phyloP scores from a whole-genome alignment of 2,888 invertebrate species.

The Ophioninae sp. region DNA sequence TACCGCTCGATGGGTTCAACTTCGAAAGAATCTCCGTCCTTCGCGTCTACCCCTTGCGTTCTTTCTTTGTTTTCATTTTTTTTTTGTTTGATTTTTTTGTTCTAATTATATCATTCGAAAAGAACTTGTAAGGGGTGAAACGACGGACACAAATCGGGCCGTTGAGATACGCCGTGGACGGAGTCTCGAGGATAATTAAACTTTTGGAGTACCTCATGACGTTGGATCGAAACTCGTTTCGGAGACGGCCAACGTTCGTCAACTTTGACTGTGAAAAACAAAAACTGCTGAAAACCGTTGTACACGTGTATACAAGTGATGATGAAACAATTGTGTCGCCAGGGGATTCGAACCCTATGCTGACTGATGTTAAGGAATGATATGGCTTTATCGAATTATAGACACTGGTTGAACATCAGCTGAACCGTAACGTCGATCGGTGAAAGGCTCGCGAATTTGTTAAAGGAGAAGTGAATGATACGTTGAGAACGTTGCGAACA shows the following conservation, averaged over 20 bases:
- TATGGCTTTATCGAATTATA: neutral
- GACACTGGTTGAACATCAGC: neutral
- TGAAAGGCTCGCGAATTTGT: neutral
- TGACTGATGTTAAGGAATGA: neutral
- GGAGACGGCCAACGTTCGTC: conserved; percentile 34
- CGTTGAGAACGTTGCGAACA: neutral
- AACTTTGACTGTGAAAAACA: conserved; percentile 30
- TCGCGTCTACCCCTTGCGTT: neutral
- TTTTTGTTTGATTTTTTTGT: no score
- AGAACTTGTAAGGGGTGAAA: conserved; percentile 8
- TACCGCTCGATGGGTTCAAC: neutral
- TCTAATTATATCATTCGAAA: neutral
- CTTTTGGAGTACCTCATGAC: conserved; percentile 29
- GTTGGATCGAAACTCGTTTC: conserved; percentile 29
- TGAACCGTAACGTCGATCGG: neutral
- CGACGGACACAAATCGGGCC: neutral
- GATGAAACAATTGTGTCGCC: conserved; percentile 6
- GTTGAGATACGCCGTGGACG: conserved; percentile 21
- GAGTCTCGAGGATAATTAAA: conserved; percentile 51
- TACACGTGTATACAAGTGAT: neutral
- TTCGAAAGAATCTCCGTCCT: conserved; percentile 36
- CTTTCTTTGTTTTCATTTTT: neutral
- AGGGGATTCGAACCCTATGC: neutral
- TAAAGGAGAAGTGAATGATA: neutral
- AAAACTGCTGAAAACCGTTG: neutral